phyloP scores from a whole-genome alignment of 2,888 invertebrate species.

The Dicyrtoma fusca region DNA sequence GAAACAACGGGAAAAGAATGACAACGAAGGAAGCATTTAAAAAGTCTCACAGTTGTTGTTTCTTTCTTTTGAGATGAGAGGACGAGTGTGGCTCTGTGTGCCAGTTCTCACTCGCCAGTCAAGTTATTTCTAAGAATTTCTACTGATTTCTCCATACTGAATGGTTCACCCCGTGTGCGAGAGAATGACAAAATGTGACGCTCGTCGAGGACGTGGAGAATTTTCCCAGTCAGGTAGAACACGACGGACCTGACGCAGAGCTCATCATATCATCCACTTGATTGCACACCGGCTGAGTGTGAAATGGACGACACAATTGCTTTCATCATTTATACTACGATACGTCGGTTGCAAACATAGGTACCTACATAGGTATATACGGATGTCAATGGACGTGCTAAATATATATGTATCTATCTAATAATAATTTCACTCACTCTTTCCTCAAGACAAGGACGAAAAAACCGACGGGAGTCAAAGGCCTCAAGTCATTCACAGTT shows the following conservation, averaged over 20 bases:
- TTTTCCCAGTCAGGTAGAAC: constrained; percentile 36
- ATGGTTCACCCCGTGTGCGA: constrained; percentile 16
- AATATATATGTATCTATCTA: too few relatives aligned
- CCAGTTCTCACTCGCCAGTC: background rate
- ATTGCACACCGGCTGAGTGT: constrained; percentile 21
- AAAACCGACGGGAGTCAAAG: constrained; percentile 8
- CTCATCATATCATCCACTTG: constrained; percentile 29
- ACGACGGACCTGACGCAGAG: constrained; percentile 32
- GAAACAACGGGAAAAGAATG: background rate
- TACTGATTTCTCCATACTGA: constrained; percentile 29
- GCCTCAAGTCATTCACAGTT: constrained; percentile 20
- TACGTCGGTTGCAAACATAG: too few relatives aligned
- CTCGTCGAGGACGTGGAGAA: constrained; percentile 27
- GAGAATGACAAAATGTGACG: constrained; percentile 28
- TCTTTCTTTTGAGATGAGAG: constrained; percentile 1
- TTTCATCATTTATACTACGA: background rate
- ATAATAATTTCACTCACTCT: background rate
- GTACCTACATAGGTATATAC: too few relatives aligned
- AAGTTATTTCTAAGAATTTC: constrained; percentile 25
- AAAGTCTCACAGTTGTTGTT: constrained; percentile 30
- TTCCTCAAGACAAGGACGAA: background rate
- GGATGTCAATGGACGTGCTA: too few relatives aligned
- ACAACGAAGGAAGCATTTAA: constrained; percentile 26
- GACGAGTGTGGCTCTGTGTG: background rate
- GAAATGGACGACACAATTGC: background rate